Evolutionary conservation across 2,113 vertebrate species (phyloP).

Genomic region (Ailurus styani): DNA sequence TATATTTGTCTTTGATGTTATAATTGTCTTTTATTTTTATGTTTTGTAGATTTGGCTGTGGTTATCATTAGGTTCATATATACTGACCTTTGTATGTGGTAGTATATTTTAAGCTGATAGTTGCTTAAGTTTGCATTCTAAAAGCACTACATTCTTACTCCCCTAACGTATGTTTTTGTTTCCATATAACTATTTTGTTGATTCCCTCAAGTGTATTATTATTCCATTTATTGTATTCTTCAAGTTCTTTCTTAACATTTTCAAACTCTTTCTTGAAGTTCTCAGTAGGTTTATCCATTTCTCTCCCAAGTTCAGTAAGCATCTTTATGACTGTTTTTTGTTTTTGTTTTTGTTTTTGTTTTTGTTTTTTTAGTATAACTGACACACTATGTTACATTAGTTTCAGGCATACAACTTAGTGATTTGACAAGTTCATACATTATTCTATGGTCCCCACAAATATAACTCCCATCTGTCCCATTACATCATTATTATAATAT

Average conservation of each 20-base stretch:
- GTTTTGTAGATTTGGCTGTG: background rate
- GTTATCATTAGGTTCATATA: background rate
- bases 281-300: background rate
- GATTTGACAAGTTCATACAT: background rate
- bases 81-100: background rate
- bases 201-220: background rate
- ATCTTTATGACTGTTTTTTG: background rate
- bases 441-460: background rate
- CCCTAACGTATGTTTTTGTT: background rate
- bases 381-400: background rate
- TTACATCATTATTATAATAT: background rate
- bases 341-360: background rate
- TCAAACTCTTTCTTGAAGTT: background rate
- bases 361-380: background rate
- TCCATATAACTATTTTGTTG: background rate
- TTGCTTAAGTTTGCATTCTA: background rate
- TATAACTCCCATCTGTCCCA: background rate
- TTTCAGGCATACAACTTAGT: background rate
- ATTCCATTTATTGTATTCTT: background rate
- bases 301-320: background rate
- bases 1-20: background rate
- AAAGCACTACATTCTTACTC: background rate
- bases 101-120: background rate
- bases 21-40: background rate
- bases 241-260: background rate